Conservation (phyloP, 2,888 invertebrate species). For the Buathra laborator region DNA sequence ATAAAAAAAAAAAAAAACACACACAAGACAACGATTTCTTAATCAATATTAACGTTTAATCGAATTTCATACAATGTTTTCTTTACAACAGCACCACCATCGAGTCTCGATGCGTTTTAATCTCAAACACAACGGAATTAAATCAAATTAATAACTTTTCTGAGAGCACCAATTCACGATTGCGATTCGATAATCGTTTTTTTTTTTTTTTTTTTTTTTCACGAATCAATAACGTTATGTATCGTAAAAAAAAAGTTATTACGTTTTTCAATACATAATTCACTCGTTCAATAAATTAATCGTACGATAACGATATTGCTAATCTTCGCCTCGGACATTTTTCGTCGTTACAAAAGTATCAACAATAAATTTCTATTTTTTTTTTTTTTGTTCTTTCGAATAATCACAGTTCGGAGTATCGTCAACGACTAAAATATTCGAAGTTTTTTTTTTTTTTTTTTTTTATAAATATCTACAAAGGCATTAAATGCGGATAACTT, state of each 20-base stretch:
- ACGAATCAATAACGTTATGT: not conserved
- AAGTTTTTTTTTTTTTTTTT: slow-evolving; percentile 25
- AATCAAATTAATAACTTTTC: slow-evolving; percentile 9
- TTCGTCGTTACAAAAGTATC: slow-evolving; percentile 33
- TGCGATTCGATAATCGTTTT: not conserved
- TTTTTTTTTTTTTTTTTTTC: not conserved
- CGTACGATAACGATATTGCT: slow-evolving; percentile 22
- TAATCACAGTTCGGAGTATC: slow-evolving; percentile 62
- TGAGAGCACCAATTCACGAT: slow-evolving; percentile 49
- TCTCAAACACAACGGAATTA: slow-evolving; percentile 2
- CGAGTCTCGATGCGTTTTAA: not conserved
- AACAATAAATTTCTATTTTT: not conserved
- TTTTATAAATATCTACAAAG: slow-evolving; percentile 56
- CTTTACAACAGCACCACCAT: slow-evolving; percentile 53
- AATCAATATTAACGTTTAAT: slow-evolving; percentile 35
- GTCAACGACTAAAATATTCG: slow-evolving; percentile 21
- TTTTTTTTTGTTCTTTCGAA: slow-evolving; percentile 45
- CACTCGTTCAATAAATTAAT: slow-evolving; percentile 55
- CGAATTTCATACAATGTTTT: slow-evolving; percentile 35
- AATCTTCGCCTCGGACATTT: slow-evolving; percentile 1
- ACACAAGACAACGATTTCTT: not conserved
- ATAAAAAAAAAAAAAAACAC: not conserved
- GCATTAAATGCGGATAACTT: slow-evolving; percentile 30
- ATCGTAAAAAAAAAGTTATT: slow-evolving; percentile 50
- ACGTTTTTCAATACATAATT: slow-evolving; percentile 7